Evolutionary conservation across 2,888 invertebrate genomes (phyloP).

Genomic region (Bhutanitis thaidina): DNA sequence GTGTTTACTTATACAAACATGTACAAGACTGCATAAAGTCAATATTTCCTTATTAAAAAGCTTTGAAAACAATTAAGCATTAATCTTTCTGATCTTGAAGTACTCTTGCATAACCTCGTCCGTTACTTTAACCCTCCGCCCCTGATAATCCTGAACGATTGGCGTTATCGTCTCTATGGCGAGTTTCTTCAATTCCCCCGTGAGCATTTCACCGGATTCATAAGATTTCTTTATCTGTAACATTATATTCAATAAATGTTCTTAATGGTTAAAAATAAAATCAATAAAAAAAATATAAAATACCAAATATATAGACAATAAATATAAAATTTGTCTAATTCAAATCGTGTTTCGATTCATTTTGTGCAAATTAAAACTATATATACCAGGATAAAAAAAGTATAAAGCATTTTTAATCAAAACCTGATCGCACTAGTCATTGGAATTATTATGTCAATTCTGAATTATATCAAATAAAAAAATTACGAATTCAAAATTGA

Average conservation of each 20-base stretch:
- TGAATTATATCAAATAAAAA: too few species aligned
- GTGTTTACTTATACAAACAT: neutral
- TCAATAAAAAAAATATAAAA: too few species aligned
- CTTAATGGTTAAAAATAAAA: too few species aligned
- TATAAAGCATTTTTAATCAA: too few species aligned
- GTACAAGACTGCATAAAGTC: neutral
- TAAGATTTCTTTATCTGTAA: conserved; percentile 84
- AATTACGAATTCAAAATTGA: too few species aligned
- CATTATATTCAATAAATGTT: neutral
- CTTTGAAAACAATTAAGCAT: conserved; percentile 57
- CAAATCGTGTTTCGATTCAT: too few species aligned
- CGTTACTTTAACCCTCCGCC: conserved; percentile 87
- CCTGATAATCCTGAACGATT: conserved; percentile 90
- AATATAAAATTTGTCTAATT: too few species aligned
- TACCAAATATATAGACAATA: too few species aligned
- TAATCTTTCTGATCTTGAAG: conserved; percentile 90
- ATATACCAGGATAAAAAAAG: too few species aligned
- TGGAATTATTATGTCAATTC: too few species aligned
- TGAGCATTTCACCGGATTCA: conserved; percentile 92
- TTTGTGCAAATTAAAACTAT: too few species aligned
- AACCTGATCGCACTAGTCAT: too few species aligned
- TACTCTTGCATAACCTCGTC: conserved; percentile 91
- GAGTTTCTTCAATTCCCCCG: conserved; percentile 96
- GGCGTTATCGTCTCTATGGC: conserved; percentile 86
- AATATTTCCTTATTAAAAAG: neutral